phyloP scores from a whole-genome alignment of 1,140 invertebrate species.

The Telenomus remus region DNA sequence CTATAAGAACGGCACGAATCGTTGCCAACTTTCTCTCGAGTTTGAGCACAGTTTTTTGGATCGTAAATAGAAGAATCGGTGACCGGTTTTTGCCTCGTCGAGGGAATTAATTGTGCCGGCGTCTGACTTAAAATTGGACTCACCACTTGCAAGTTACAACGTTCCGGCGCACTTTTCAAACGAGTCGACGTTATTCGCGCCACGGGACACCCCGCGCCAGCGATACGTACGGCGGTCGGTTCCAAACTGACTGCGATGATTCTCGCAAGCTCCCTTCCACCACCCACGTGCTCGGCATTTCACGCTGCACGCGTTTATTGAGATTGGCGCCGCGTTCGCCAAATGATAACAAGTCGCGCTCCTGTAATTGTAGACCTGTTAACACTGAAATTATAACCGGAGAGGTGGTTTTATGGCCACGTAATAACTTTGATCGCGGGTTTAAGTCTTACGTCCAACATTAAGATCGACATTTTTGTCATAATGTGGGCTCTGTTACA shows the following conservation, averaged over 20 bases:
- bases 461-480: no score
- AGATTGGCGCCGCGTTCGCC: conserved; percentile 13
- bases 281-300: conserved; percentile 62
- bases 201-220: conserved; percentile 54
- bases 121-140: conserved; percentile 52
- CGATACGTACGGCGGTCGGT: conserved; percentile 60
- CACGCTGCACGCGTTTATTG: conserved; percentile 33
- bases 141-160: conserved; percentile 33
- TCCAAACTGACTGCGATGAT: conserved; percentile 61
- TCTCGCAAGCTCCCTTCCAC: conserved; percentile 64
- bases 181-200: conserved; percentile 29
- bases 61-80: not conserved
- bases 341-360: conserved; percentile 16
- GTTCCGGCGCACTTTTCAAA: conserved; percentile 10
- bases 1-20: conserved; percentile 14
- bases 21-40: conserved; percentile 2
- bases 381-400: conserved; percentile 5
- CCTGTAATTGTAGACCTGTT: conserved; percentile 7
- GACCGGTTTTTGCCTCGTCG: not conserved
- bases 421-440: no score
- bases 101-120: not conserved
- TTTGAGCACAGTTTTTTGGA: not conserved
- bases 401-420: no score
- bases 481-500: no score
- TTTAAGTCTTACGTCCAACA: no score